Base-by-base conservation (phyloP, 2,888 invertebrate species). In the Cartodere bifasciata region DNA sequence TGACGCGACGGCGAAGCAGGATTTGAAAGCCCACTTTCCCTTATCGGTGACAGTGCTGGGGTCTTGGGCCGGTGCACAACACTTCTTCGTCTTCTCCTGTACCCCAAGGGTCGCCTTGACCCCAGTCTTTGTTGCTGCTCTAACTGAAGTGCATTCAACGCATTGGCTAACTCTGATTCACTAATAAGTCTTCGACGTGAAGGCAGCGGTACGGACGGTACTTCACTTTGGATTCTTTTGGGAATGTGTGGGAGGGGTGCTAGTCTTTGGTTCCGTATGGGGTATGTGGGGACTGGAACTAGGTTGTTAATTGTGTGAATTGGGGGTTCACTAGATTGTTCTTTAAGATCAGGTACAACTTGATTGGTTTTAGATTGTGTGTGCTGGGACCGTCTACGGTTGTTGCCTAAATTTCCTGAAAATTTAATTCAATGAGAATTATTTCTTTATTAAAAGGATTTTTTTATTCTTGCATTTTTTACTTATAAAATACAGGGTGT, bases 11-110 rank as follows among this genome's bases (percentile, higher is more conserved):
- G 75, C 33, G 75, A 75, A 10, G 73, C 71, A 2, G 75, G 75
- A 60, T 78, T 78, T 26, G 77, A 77, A 11, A 75, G 59, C 16
- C 78, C 78, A 25, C 76, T 75, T 47, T 79, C 78, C 35, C 75
- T 69, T 31, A 79, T 79, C 16, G 78, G 78, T 31, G 77, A 77
- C 34, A 79, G 55, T 17, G 70, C 67, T 17, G 71, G 69, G 16
- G 69, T 59, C 41, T 60, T 62, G 12, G 56, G 55, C 24, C 58
- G 48, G 36, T 56, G 55, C 29, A 49, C 51, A 3, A 50, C 50
- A 31, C 51, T 53, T 23, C 57, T 48, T 40, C 55, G 46, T 36
- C 56, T 42, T 24, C 55, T 37, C 12, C 56, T 42, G 13, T 50
- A 41, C 7, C 38, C 31, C 27, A 40, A 38, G 5, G 44, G 41